Base-by-base conservation (phyloP, 2,888 invertebrate species). In the Theristus sp. region DNA sequence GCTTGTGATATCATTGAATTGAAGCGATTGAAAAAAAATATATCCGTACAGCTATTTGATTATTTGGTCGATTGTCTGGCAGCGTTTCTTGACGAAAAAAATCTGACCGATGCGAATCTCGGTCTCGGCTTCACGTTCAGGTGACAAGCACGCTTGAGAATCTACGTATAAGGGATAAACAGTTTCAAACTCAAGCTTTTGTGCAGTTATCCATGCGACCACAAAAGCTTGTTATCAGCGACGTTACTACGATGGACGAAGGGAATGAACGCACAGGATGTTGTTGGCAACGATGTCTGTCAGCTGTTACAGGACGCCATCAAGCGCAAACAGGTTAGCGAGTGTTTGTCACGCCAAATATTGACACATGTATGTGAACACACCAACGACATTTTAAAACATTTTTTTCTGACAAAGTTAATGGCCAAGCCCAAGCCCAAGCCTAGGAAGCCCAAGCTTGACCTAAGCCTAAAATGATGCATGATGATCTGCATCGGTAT, bases 51-150 rank as follows among this genome's bases (percentile, higher is more conserved):
- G 77, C 78, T 93, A 60, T 93, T 93, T 78, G 91, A 91, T 76
- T 90, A 90, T 77, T 93, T 94, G 70, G 93, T 91, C 60, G 86
- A 88, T 73, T 93, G 91, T 76, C 81, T 94, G 72, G 84, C 86
- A 38, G 83, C 85, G 70, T 94, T 93, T 75, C 85, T 89, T 81
- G 84, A 84, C 76, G 87, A 89, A 71, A 84, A 89, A 69, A 81
- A 83, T 61, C 82, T 89, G 27, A 81, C 83, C 65, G 78, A 83
- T 60, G 84, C 87, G 72, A 79, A 83, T 52, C 78, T 94, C 65
- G 89, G 91, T 0, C 80, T 94, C 64, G 93, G 94, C 20, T 94
- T 94, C 77, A 94, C 94, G 22, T 96, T 96, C 78, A 54, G 49
- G 49, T 49, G 49, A 24, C 24, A n/a, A n/a, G n/a, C n/a, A 17